Conservation (phyloP, 2,888 invertebrate genomes). For the Nomada lathburiana region DNA sequence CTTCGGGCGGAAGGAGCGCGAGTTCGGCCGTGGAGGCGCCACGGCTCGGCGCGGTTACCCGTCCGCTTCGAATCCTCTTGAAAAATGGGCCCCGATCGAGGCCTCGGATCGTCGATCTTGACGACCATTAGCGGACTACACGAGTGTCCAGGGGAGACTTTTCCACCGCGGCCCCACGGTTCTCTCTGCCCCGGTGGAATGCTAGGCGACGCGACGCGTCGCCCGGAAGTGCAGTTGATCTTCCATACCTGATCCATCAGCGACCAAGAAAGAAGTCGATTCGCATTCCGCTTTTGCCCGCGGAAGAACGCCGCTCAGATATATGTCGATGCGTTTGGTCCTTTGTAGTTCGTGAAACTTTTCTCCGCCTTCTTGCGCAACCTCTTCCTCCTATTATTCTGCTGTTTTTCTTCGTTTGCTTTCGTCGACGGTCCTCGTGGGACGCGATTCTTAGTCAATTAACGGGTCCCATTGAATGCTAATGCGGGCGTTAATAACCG, state of each 20-base stretch:
- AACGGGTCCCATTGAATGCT: slow-evolving; percentile 36
- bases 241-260: slow-evolving; percentile 64
- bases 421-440: slow-evolving; percentile 6
- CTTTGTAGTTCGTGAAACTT: slow-evolving; percentile 16
- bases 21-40: slow-evolving; percentile 54
- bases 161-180: slow-evolving; percentile 38
- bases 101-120: slow-evolving; percentile 69
- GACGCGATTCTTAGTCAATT: slow-evolving; percentile 42
- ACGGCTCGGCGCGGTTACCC: slow-evolving; percentile 52
- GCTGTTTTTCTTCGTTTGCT: no score
- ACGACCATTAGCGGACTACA: slow-evolving; percentile 71
- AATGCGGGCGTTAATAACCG: slow-evolving; percentile 40
- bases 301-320: slow-evolving; percentile 50
- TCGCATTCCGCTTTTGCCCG: slow-evolving; percentile 49
- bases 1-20: not conserved
- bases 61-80: slow-evolving; percentile 50
- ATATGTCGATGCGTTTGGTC: slow-evolving; percentile 24
- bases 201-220: slow-evolving; percentile 64
- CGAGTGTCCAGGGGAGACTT: slow-evolving; percentile 57
- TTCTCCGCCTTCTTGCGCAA: slow-evolving; percentile 5
- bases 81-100: slow-evolving; percentile 63
- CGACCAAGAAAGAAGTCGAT: slow-evolving; percentile 62
- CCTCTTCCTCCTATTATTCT: not conserved
- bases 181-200: slow-evolving; percentile 57
- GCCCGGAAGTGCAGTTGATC: slow-evolving; percentile 68